Conservation (phyloP, 37 sponge, comb jelly and placozoan genomes). For the Eunapius fragilis region DNA sequence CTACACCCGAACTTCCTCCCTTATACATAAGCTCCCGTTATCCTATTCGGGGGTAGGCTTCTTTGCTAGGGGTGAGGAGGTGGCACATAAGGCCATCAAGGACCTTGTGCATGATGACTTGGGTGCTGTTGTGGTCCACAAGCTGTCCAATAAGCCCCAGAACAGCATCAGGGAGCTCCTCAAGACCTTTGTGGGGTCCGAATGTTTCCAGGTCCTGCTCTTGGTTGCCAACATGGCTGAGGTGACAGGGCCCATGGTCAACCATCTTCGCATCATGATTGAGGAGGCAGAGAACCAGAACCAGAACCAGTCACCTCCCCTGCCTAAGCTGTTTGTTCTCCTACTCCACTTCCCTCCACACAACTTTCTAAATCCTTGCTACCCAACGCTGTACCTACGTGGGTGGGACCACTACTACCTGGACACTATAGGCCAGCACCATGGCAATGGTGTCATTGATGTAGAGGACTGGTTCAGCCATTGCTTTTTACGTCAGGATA, state of each 20-base stretch:
- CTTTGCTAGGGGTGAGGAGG: not conserved
- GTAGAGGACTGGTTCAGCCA: slow-evolving; percentile 8
- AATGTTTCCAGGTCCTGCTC: slow-evolving; percentile 19
- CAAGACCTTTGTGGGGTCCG: slow-evolving; percentile 42
- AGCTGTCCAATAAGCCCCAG: slow-evolving; percentile 62
- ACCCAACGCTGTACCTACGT: slow-evolving; percentile 64
- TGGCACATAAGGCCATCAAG: not conserved
- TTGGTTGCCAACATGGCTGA: slow-evolving; percentile 19
- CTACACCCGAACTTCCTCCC: slow-evolving; percentile 83
- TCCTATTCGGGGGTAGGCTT: slow-evolving; percentile 26
- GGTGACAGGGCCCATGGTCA: slow-evolving; percentile 46
- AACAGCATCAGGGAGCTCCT: slow-evolving; percentile 37
- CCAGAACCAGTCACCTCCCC: not conserved
- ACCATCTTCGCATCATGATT: slow-evolving; percentile 71
- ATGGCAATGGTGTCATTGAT: not conserved
- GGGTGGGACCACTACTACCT: slow-evolving; percentile 82
- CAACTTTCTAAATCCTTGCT: slow-evolving; percentile 53
- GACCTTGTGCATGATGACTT: slow-evolving; percentile 20
- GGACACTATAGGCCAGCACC: slow-evolving; percentile 28
- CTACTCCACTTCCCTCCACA: slow-evolving; percentile 68
- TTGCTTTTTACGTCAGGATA: not conserved
- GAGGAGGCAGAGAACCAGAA: slow-evolving; percentile 51
- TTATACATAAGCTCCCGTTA: slow-evolving; percentile 76
- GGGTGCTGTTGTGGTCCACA: slow-evolving; percentile 34
- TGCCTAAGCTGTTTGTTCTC: slow-evolving; percentile 62